A percentile compares a stretch with the other conserved stretches of the same genome.
Evolutionary conservation across 2,797 vertebrate genomes (phyloP).

Genomic region (Mycteria americana): DNA sequence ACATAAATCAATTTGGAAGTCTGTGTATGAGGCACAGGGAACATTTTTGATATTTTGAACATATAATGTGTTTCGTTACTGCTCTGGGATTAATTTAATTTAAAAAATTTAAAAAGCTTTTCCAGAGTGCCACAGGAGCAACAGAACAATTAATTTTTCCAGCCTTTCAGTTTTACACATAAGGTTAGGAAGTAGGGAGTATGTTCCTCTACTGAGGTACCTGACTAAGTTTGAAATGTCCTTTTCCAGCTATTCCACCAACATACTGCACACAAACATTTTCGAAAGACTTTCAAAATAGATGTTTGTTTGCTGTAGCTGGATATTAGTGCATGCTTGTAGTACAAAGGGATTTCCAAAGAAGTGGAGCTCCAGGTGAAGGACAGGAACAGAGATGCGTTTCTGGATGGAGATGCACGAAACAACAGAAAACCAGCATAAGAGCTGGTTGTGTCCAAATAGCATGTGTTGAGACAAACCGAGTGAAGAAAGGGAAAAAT

Average conservation of each 20-base stretch:
- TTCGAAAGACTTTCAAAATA: neutral
- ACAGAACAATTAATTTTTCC: neutral
- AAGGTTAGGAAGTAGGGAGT: neutral
- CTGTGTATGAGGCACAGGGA: neutral
- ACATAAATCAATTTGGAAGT: conserved; percentile 7
- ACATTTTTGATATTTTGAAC: neutral
- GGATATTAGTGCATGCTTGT: neutral
- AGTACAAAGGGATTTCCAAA: neutral
- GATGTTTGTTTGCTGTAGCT: neutral
- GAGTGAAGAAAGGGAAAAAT: neutral
- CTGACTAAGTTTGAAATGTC: neutral
- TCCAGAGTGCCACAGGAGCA: neutral
- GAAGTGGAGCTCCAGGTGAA: neutral
- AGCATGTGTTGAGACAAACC: neutral
- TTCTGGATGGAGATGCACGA: neutral
- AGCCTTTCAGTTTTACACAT: neutral
- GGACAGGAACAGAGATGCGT: rapidly evolving
- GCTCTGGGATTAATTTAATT: conserved; percentile 23
- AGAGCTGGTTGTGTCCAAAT: neutral
- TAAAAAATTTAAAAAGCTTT: neutral
- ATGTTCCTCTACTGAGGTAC: neutral
- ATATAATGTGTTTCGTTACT: neutral
- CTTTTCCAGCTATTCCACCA: neutral
- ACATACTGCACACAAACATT: neutral
- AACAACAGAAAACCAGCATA: neutral